phyloP scores from a whole-genome alignment of 2,888 invertebrate genomes.

The Hydrotaea diabolus region DNA sequence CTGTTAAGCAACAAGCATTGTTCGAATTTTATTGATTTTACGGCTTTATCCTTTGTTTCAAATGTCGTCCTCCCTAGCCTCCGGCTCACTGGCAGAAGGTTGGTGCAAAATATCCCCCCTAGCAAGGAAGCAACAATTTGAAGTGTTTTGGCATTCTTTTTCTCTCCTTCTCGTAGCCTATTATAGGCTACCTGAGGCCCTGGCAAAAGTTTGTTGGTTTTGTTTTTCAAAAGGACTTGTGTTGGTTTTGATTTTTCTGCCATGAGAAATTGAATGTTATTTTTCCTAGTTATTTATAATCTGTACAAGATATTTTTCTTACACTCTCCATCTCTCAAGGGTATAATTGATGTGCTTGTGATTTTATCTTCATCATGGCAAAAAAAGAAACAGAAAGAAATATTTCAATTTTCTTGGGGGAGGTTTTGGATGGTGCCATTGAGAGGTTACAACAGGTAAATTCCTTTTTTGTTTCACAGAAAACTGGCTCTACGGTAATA shows the following conservation, averaged over 20 bases:
- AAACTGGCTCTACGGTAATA: too few species aligned
- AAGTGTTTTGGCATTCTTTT: conserved; percentile 29
- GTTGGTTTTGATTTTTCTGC: background rate
- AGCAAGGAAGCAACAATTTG: conserved; percentile 58
- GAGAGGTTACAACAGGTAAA: too few species aligned
- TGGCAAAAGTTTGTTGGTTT: conserved; percentile 17
- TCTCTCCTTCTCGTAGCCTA: background rate
- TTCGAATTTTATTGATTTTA: conserved; percentile 77
- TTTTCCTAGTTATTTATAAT: background rate
- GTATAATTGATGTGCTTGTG: too few species aligned
- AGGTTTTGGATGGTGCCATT: too few species aligned
- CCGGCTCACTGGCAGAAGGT: too few species aligned
- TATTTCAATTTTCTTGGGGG: too few species aligned
- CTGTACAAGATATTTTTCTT: background rate
- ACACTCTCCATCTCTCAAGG: too few species aligned
- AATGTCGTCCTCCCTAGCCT: background rate
- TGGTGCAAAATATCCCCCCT: background rate
- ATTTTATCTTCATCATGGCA: too few species aligned
- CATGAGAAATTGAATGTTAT: conserved; percentile 11
- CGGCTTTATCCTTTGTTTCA: conserved; percentile 46
- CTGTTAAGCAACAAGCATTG: conserved; percentile 72
- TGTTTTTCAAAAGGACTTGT: background rate
- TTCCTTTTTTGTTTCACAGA: too few species aligned
- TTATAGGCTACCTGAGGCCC: background rate
- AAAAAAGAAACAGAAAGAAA: too few species aligned